These are phyloP conservation scores for Machimus rusticus DNA, from an alignment of 2,888 invertebrate species.

Conservation along the genomic window DNA sequence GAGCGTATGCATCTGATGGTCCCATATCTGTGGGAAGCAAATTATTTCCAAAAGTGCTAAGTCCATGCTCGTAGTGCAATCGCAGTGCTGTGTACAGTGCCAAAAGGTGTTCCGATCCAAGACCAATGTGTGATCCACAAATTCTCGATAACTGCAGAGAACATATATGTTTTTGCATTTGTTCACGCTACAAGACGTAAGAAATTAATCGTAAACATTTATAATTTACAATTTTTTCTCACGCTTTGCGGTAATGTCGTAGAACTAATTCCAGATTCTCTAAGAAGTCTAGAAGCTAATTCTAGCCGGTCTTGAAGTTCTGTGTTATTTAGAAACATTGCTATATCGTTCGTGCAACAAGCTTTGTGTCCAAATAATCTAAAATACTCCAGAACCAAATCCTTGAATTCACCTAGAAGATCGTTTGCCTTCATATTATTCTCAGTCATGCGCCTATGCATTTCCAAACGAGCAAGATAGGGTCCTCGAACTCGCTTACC, in stretches of 20 bases:
- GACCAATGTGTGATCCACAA: constrained; percentile 71
- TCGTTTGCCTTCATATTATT: constrained; percentile 65
- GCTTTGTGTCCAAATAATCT: constrained; percentile 82
- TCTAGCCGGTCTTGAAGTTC: constrained; percentile 66
- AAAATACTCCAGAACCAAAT: constrained; percentile 81
- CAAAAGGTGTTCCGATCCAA: constrained; percentile 66
- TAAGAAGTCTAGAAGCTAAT: constrained; percentile 68
- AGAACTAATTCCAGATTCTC: constrained; percentile 71
- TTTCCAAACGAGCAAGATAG: constrained; percentile 81
- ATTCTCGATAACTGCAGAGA: constrained; percentile 78
- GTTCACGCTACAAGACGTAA: constrained; percentile 66
- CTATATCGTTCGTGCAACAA: constrained; percentile 85
- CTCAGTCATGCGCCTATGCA: constrained; percentile 70
- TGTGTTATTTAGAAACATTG: constrained; percentile 75
- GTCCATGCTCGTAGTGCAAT: constrained; percentile 72
- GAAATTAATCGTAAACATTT: constrained; percentile 38
- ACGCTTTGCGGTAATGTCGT: constrained; percentile 71
- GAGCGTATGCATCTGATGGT: constrained; percentile 79
- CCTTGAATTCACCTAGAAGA: constrained; percentile 71
- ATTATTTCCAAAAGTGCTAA: constrained; percentile 66
- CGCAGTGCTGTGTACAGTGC: constrained; percentile 70
- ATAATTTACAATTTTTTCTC: constrained; percentile 54
- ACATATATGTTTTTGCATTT: constrained; percentile 84
- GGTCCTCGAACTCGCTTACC: constrained; percentile 76
- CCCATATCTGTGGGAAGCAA: constrained; percentile 75